Evolutionary conservation across 2,797 vertebrate genomes (phyloP).

Genomic region (Craterocephalus amniculus): DNA sequence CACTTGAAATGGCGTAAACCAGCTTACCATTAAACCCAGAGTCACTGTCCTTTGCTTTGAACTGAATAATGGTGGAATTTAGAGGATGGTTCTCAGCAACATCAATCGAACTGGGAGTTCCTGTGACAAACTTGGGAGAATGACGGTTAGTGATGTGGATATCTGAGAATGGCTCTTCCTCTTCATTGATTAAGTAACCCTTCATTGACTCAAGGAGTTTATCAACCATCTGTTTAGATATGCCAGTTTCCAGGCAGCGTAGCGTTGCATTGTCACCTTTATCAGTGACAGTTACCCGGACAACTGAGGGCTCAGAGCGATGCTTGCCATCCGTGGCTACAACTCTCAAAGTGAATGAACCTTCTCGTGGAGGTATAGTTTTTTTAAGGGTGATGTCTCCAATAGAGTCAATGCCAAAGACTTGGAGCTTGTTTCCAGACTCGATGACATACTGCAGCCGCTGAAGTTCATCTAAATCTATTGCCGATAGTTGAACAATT

Average conservation of each 20-base stretch:
- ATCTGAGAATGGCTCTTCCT: constrained; percentile 88
- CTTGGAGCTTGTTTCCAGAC: constrained; percentile 89
- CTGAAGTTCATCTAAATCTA: constrained; percentile 93
- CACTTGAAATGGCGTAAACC: constrained; percentile 90
- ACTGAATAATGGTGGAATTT: constrained; percentile 83
- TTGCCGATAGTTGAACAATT: constrained; percentile 87
- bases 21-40: constrained; percentile 90
- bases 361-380: constrained; percentile 77
- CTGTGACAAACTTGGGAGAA: constrained; percentile 87
- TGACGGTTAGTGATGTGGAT: constrained; percentile 89
- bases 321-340: constrained; percentile 91
- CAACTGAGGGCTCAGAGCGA: constrained; percentile 83
- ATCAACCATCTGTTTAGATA: constrained; percentile 87
- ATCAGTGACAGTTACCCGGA: constrained; percentile 87
- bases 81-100: constrained; percentile 85
- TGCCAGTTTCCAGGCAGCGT: constrained; percentile 89
- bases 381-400: constrained; percentile 86
- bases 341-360: constrained; percentile 85
- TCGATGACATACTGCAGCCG: constrained; percentile 88
- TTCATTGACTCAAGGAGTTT: constrained; percentile 91
- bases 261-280: constrained; percentile 77
- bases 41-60: constrained; percentile 90
- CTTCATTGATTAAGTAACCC: constrained; percentile 79
- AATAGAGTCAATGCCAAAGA: constrained; percentile 89
- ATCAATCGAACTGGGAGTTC: constrained; percentile 88